Evolutionary conservation across 2,888 invertebrate species (phyloP).

Genomic region (Polydrusus cervinus): DNA sequence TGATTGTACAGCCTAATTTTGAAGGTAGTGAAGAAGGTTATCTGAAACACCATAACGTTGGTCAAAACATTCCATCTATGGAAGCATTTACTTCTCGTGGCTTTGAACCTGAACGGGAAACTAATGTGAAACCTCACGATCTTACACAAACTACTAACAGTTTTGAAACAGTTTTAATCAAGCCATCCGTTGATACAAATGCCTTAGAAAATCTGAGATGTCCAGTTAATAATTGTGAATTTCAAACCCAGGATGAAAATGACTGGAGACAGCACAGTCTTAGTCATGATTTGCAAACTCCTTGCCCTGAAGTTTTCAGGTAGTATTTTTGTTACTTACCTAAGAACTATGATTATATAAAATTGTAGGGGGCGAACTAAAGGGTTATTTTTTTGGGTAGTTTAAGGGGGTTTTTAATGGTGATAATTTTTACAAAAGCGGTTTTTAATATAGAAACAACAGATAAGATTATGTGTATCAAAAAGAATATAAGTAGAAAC

Average conservation of each 20-base stretch:
- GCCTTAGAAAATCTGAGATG: conserved; percentile 28
- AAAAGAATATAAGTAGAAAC: too few relatives aligned
- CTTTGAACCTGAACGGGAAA: conserved; percentile 24
- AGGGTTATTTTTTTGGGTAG: too few relatives aligned
- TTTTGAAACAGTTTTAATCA: conserved; percentile 35
- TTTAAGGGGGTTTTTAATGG: too few relatives aligned
- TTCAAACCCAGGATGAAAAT: conserved; percentile 34
- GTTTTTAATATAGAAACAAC: too few relatives aligned
- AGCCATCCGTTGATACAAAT: conserved; percentile 12
- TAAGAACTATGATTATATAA: too few relatives aligned
- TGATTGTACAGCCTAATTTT: conserved; percentile 20
- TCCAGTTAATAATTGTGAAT: conserved; percentile 37
- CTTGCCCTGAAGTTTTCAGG: conserved; percentile 43
- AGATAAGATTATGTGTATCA: too few relatives aligned
- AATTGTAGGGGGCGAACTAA: too few relatives aligned
- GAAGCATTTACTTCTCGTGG: conserved; percentile 30
- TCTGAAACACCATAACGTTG: conserved; percentile 26
- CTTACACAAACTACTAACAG: conserved; percentile 28
- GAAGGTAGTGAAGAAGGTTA: conserved; percentile 37
- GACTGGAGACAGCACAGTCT: conserved; percentile 43
- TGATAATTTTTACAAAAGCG: too few relatives aligned
- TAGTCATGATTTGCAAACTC: conserved; percentile 40
- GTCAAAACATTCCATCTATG: conserved; percentile 20
- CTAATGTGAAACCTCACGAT: conserved; percentile 31
- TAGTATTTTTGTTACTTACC: conserved; percentile 23